phyloP scores from a whole-genome alignment of 2,888 invertebrate species.

The Noctua janthina region DNA sequence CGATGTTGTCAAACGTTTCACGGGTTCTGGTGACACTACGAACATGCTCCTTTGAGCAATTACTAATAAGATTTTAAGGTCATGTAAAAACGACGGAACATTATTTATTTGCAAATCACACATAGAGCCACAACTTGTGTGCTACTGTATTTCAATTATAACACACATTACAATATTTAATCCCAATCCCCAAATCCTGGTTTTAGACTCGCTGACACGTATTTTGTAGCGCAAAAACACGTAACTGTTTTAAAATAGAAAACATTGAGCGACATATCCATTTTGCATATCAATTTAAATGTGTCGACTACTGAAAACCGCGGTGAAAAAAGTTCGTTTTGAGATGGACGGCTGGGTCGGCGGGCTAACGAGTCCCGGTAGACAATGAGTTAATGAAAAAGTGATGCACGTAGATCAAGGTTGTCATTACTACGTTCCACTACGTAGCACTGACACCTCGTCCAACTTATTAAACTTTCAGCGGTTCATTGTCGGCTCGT shows the following conservation, averaged over 20 bases:
- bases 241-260: slow-evolving; percentile 36
- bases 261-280: slow-evolving; percentile 38
- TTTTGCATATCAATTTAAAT: slow-evolving; percentile 48
- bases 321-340: slow-evolving; percentile 18
- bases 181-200: slow-evolving; percentile 37
- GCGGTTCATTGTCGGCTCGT: slow-evolving; percentile 74
- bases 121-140: slow-evolving; percentile 15
- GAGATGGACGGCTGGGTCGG: slow-evolving; percentile 1
- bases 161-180: slow-evolving; percentile 33
- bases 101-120: slow-evolving; percentile 20
- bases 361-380: slow-evolving; percentile 21
- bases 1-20: slow-evolving; percentile 7
- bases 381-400: slow-evolving; percentile 44
- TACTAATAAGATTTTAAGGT: background rate
- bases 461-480: slow-evolving; percentile 83
- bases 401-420: slow-evolving; percentile 61
- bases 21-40: slow-evolving; percentile 1
- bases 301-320: slow-evolving; percentile 1
- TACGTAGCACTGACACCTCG: slow-evolving; percentile 50
- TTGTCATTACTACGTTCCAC: slow-evolving; percentile 59
- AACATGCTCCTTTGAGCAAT: background rate
- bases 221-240: slow-evolving; percentile 32
- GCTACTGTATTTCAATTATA: slow-evolving; percentile 38
- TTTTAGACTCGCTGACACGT: slow-evolving; percentile 24
- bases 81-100: background rate